These are phyloP conservation scores for Pogonognathellus flavescens DNA, from an alignment of 1,140 invertebrate species.

Conservation along the genomic window DNA sequence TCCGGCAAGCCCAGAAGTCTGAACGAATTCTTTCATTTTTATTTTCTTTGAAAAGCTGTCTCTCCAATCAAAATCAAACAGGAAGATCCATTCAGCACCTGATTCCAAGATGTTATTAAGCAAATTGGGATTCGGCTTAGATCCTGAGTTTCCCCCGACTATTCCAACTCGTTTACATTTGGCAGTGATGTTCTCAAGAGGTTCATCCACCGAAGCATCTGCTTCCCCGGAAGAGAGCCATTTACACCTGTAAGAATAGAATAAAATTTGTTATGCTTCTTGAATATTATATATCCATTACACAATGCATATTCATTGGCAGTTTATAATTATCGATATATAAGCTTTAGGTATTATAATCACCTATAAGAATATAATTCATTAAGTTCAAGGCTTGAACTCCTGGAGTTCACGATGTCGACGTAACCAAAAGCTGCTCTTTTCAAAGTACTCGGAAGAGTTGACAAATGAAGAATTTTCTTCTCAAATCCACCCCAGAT, in stretches of 20 bases:
- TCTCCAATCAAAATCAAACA: conserved; percentile 44
- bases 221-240: neutral
- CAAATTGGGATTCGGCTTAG: conserved; percentile 7
- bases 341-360: no score
- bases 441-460: conserved; percentile 15
- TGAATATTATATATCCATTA: no score
- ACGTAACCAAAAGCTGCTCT: conserved; percentile 20
- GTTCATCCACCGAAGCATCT: neutral
- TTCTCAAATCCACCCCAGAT: conserved; percentile 20
- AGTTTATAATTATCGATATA: no score
- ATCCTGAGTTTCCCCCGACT: conserved; percentile 20
- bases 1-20: neutral
- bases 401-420: neutral
- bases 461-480: conserved; percentile 29
- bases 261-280: no score
- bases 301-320: no score
- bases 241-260: conserved; percentile 38
- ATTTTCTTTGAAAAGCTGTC: neutral
- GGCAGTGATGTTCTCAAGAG: neutral
- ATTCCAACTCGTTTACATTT: conserved; percentile 14
- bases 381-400: neutral
- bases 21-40: conserved; percentile 12
- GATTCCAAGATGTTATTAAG: neutral
- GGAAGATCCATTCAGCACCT: conserved; percentile 30
- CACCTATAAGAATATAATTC: conserved; percentile 37